Evolutionary conservation across 2,113 vertebrate species (phyloP), one percentile per base, ranked within the genome.

Genomic region (Trichomycterus rosablanca): DNA sequence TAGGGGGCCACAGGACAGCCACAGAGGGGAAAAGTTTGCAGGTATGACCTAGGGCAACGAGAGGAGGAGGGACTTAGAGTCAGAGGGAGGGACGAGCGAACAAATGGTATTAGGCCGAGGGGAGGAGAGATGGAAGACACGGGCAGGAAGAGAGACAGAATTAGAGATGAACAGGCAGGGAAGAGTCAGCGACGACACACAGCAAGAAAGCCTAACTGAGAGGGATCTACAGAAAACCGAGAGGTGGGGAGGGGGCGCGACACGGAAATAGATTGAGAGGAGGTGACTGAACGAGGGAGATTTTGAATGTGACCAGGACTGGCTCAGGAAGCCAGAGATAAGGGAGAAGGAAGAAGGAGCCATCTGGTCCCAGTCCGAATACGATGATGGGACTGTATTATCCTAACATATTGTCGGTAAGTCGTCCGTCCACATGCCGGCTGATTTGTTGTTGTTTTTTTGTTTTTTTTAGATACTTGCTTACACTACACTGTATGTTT

Each of bases 341-440:
- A 76, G 76, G 76, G 76, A 76, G 62, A 72, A 79, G 77, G 16
- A 70, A 54, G 73, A 74, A 66, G 71, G 68, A 37, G 26, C 15
- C 18, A 26, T 51, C 35, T 64, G 19, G 66, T 79, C 69, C 81
- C 76, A 79, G 73, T 74, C 79, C 73, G 62, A 82, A 73, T 82
- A 88, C 76, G 66, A 88, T 88, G 86, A 88, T 88, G 84, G 86
- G 86, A 81, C 80, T 86, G 77, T 88, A 84, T 80, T 88, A 85
- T 76, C 81, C 82, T 78, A 79, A 81, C 72, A 74, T 86, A 80
- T 71, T 79, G 74, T 81, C 81, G 84, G 84, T 86, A 80, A 86
- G 86, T 72, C 15, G 34, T 52, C 24, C n/a, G 4, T n/a, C n/a
- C n/a, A n/a, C n/a, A n/a, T n/a, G n/a, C n/a, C n/a, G n/a, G n/a